Base-by-base conservation (phyloP, 2,888 invertebrate species). In the Polymixis lichenea region DNA sequence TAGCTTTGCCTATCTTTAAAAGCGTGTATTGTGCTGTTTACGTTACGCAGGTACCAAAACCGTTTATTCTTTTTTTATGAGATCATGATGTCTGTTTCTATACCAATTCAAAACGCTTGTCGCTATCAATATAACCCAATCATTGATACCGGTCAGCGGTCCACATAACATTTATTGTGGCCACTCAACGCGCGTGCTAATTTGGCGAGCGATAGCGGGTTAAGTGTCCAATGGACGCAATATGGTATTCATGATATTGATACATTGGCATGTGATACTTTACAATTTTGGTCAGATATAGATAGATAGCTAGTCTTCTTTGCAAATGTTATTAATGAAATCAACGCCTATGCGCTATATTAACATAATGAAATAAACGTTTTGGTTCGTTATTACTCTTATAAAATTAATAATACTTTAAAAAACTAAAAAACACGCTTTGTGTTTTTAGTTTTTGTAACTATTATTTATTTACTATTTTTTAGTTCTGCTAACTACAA, bases 141-240 rank as follows among this genome's bases (percentile, higher is more conserved):
- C 25, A 61, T 7, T 22, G 28, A 43, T 76, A 87, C 81, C 72
- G 71, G 87, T 76, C 68, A 69, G 53, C 62, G 56, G 72, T 74
- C 71, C 75, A 76, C 66, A 77, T 81, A 69, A 84, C 79, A 83
- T 78, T 82, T 80, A 86, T 84, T 82, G 84, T 86, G 80, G 77
- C 69, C 78, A 85, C 82, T 80, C 80, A 80, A 82, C 78, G 74
- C 76, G 81, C 80, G 82, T 82, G 81, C 82, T 87, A 85, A 89
- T 89, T 88, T 87, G 79, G 72, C 75, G 71, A 69, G 70, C 76
- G 80, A 81, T 83, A 77, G 79, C 74, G 78, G 71, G 82, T 82
- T 86, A 82, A 85, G 86, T 82, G 85, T 66, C 75, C 78, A 78
- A 71, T 80, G 76, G 72, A 71, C 62, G 71, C 68, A 71, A 58